A percentile compares a stretch with the other conserved stretches of the same genome.
Evolutionary conservation across 2,888 invertebrate genomes (phyloP).

Genomic region (Drosophila kuntzei): DNA sequence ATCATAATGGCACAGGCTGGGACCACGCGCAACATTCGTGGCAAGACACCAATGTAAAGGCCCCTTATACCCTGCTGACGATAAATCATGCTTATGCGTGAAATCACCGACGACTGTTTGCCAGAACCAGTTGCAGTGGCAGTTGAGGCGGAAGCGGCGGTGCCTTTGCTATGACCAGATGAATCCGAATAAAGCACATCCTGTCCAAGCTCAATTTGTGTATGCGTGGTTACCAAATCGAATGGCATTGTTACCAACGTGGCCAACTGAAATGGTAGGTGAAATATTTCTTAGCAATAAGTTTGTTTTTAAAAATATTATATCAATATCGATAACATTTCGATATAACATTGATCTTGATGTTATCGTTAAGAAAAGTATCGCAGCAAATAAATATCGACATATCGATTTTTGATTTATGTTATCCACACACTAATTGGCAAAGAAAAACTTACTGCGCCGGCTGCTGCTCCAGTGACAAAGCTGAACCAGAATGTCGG

Average conservation of each 20-base stretch:
- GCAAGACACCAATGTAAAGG: constrained; percentile 61
- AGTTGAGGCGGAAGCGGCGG: background rate
- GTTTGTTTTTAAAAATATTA: background rate
- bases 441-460: constrained; percentile 56
- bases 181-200: constrained; percentile 55
- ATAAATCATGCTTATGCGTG: constrained; percentile 55
- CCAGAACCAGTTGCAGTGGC: background rate
- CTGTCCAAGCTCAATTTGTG: constrained; percentile 70
- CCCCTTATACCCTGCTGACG: constrained; percentile 57
- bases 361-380: background rate
- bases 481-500: constrained; percentile 66
- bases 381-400: background rate
- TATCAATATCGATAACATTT: background rate
- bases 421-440: background rate
- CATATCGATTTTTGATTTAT: background rate
- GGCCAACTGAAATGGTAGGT: constrained; percentile 54
- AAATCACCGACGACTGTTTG: constrained; percentile 46
- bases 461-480: constrained; percentile 61
- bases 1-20: constrained; percentile 76
- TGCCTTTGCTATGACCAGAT: constrained; percentile 3
- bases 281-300: background rate
- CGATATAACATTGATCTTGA: background rate
- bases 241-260: constrained; percentile 74
- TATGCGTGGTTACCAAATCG: constrained; percentile 69
- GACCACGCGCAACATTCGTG: constrained; percentile 69